A percentile compares a stretch with the other conserved stretches of the same genome.
These are phyloP conservation scores for Zootermopsis nevadensis DNA, from an alignment of 2,888 invertebrate genomes.

Conservation along the genomic window DNA sequence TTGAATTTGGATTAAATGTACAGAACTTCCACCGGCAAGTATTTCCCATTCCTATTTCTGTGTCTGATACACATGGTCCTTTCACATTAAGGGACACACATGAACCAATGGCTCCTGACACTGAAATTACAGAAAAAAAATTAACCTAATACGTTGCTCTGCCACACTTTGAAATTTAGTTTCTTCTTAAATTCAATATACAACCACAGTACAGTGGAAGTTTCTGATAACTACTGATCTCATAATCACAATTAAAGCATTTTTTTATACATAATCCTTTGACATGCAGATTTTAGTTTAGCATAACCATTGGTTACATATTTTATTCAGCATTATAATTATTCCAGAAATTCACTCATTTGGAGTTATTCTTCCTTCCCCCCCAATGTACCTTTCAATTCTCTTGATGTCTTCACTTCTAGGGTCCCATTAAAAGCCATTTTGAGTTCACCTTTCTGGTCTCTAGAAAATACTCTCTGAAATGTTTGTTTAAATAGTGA, in stretches of 20 bases:
- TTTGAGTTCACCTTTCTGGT: conserved; percentile 89
- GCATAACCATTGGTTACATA: no score
- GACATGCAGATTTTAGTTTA: no score
- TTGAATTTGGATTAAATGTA: conserved; percentile 90
- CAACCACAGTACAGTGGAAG: no score
- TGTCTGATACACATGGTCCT: conserved; percentile 92
- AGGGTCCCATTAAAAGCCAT: conserved; percentile 99
- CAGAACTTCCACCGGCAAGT: conserved; percentile 99
- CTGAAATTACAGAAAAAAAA: conserved; percentile 60
- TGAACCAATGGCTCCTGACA: conserved; percentile 95
- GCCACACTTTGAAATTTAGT: no score
- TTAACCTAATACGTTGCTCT: no score
- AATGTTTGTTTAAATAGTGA: conserved; percentile 99
- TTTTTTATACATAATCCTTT: no score
- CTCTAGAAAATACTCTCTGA: conserved; percentile 95
- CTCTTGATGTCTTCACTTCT: conserved; percentile 96
- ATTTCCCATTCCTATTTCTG: conserved; percentile 97
- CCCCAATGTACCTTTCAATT: conserved; percentile 80
- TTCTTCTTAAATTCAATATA: no score
- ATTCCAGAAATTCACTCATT: no score
- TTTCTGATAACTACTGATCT: no score
- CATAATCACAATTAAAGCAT: no score
- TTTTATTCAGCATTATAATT: no score
- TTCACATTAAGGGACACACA: conserved; percentile 95
- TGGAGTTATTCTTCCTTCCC: no score